phyloP scores from a whole-genome alignment of 2,797 vertebrate species.

The Selene dorsalis region DNA sequence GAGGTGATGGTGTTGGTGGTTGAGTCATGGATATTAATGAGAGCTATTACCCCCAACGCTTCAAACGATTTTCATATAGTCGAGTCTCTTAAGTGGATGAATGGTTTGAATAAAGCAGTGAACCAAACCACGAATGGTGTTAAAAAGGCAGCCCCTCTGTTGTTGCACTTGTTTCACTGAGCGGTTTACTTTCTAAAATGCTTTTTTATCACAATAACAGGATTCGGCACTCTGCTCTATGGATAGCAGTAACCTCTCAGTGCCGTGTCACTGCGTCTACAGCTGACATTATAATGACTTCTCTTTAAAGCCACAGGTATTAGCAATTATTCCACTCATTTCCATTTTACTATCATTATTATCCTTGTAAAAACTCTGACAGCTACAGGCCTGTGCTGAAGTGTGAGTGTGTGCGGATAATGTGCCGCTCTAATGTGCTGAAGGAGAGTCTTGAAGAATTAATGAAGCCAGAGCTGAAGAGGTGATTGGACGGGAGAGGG shows the following conservation, averaged over 20 bases:
- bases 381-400: conserved; percentile 1
- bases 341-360: conserved; percentile 33
- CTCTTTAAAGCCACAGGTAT: conserved; percentile 21
- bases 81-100: conserved; percentile 54
- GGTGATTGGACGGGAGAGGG: conserved; percentile 35
- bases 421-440: conserved; percentile 28
- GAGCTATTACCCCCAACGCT: conserved; percentile 63
- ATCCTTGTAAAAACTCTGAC: conserved; percentile 19
- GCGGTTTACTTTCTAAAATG: conserved; percentile 23
- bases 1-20: conserved; percentile 47
- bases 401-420: conserved; percentile 18
- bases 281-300: conserved; percentile 9
- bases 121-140: conserved; percentile 59
- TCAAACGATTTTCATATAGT: conserved; percentile 53
- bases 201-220: conserved; percentile 1
- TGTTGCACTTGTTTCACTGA: conserved; percentile 13
- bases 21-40: conserved; percentile 77
- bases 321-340: conserved; percentile 31
- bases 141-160: conserved; percentile 36
- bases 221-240: not conserved
- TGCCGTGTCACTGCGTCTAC: conserved; percentile 7
- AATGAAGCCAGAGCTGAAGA: conserved; percentile 49
- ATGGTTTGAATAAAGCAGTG: conserved; percentile 54
- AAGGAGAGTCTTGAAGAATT: conserved; percentile 44
- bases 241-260: conserved; percentile 21